Percentiles rank a stretch among this genome's conserved stretches.
These are phyloP conservation scores for Carettochelys insculpta DNA, from an alignment of 2,113 vertebrate genomes.

Conservation along the genomic window DNA sequence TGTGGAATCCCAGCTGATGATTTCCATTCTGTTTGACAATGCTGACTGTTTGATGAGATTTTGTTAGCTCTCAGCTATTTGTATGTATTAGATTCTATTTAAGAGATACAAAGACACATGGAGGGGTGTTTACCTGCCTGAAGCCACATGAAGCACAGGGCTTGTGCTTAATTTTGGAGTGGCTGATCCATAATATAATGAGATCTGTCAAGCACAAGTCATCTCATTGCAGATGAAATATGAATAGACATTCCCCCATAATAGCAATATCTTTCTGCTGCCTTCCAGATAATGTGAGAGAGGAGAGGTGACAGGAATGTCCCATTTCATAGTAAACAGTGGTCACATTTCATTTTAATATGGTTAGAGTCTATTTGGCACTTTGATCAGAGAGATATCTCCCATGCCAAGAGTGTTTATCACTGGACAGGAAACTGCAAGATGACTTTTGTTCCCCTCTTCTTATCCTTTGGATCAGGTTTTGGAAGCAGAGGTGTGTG, in stretches of 20 bases:
- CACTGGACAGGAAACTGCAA: background rate
- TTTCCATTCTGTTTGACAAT: slow-evolving; percentile 11
- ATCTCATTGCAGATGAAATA: slow-evolving; percentile 42
- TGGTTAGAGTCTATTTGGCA: slow-evolving; percentile 60
- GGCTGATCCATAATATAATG: slow-evolving; percentile 61
- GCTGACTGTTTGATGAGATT: background rate
- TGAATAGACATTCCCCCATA: slow-evolving; percentile 57
- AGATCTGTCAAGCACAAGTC: slow-evolving; percentile 71
- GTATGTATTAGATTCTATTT: background rate
- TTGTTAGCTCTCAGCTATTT: background rate
- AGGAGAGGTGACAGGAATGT: slow-evolving; percentile 58
- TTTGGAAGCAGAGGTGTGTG: background rate
- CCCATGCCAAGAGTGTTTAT: background rate
- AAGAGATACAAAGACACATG: background rate
- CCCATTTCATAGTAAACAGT: slow-evolving; percentile 24
- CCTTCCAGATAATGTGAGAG: slow-evolving; percentile 60
- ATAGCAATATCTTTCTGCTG: slow-evolving; percentile 32
- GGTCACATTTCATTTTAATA: slow-evolving; percentile 65
- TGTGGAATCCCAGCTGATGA: background rate
- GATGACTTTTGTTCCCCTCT: background rate
- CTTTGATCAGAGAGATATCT: slow-evolving; percentile 62
- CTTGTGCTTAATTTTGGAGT: slow-evolving; percentile 46
- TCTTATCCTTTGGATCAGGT: background rate
- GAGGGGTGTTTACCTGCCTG: slow-evolving; percentile 24
- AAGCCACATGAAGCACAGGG: background rate